A percentile compares a stretch with the other conserved stretches of the same genome.
These are phyloP conservation scores for Epizoanthus rinbou DNA, from an alignment of 92 coral and sea anemone genomes.

Conservation along the genomic window DNA sequence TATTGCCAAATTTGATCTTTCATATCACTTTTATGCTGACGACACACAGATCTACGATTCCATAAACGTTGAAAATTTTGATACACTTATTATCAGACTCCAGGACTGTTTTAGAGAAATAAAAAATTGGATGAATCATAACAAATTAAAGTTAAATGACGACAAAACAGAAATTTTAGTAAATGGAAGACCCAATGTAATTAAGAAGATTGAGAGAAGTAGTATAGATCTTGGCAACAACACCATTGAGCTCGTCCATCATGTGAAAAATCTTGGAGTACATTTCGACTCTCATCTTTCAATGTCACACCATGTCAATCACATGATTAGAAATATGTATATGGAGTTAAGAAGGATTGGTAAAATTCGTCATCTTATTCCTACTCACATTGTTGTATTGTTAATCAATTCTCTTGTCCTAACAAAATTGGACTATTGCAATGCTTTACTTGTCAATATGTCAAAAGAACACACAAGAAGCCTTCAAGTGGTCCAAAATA, in stretches of 20 bases:
- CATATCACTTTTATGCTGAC: neutral
- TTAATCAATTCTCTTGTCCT: neutral
- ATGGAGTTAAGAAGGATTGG: neutral
- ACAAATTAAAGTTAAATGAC: no score
- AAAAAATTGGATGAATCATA: neutral
- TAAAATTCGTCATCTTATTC: neutral
- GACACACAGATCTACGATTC: neutral
- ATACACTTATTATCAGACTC: no score
- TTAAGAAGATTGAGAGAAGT: no score
- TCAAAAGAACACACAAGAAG: neutral
- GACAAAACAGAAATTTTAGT: neutral
- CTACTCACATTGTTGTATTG: neutral
- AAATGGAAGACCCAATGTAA: neutral
- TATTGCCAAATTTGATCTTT: neutral
- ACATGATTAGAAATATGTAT: neutral
- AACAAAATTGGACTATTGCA: slow-evolving; percentile 1
- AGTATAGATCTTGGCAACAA: neutral
- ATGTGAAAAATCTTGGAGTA: neutral
- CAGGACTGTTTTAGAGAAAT: neutral
- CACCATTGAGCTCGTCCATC: neutral
- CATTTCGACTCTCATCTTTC: neutral
- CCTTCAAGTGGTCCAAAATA: slow-evolving; percentile 1
- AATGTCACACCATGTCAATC: neutral
- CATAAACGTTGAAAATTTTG: neutral
- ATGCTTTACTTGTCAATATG: neutral